phyloP scores from a whole-genome alignment of 2,113 vertebrate genomes.

The Rostratula benghalensis region DNA sequence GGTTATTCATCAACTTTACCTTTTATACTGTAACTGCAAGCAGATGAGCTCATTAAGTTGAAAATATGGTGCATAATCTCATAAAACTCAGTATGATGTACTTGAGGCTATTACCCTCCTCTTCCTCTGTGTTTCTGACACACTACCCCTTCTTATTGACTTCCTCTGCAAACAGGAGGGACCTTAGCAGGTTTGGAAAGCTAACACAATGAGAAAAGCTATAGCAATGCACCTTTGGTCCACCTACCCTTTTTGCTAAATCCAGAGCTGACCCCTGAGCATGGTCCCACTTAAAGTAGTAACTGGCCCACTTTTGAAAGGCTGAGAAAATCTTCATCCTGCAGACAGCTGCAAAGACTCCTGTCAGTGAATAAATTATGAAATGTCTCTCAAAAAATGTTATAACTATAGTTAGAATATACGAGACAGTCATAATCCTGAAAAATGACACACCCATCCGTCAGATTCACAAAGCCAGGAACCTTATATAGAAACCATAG shows the following conservation, averaged over 20 bases:
- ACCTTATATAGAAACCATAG: neutral
- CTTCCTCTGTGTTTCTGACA: neutral
- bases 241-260: neutral
- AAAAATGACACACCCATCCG: neutral
- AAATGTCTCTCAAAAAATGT: neutral
- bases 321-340: neutral
- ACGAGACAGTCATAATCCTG: neutral
- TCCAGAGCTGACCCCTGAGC: neutral
- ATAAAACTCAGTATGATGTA: neutral
- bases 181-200: neutral
- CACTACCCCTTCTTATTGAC: accelerated
- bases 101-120: neutral
- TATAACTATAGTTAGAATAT: neutral
- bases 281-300: neutral
- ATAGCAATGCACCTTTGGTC: accelerated
- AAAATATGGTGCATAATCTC: neutral
- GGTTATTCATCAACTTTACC: neutral
- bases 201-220: neutral
- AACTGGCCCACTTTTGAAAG: neutral
- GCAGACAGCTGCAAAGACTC: neutral
- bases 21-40: neutral
- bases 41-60: neutral
- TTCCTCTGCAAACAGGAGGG: neutral
- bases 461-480: neutral
- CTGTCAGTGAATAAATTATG: neutral